Evolutionary conservation across 2,888 invertebrate genomes (phyloP), one percentile per base, ranked within the genome.

Genomic region (Lasioglossum malachurum): DNA sequence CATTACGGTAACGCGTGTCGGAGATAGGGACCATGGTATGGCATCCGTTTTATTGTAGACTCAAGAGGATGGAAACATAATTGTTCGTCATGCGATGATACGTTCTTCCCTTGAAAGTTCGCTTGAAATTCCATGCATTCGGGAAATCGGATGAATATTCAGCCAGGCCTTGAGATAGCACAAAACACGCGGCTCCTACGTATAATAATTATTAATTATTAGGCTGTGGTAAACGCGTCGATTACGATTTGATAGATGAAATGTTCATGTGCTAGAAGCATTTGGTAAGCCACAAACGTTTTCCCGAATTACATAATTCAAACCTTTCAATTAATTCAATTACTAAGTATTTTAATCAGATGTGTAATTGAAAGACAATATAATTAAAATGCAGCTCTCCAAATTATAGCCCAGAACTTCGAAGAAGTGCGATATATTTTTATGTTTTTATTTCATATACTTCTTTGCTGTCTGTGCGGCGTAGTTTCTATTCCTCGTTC

Each of bases 41-140:
- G 75, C 67, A 80, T 81, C 79, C 82, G 83, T 90, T 88, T 89
- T 88, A 88, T 90, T 81, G 84, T 78, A 69, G 35, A 82, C 78
- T 86, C 86, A 84, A 87, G 88, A 88, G 81, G 75, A 90, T 87
- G 84, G 87, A 80, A 69, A 84, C 91, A 80, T 90, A 90, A 90
- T 90, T 88, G 90, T 78, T 60, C 82, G 87, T 81, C 82, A 82
- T 83, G 89, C 88, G 90, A 89, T 84, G 81, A 83, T 87, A 79
- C 78, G 67, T 77, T 78, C 81, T 71, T 75, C 60, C 80, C 23
- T 35, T 76, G n/a, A 72, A 57, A 64, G 67, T 82, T 90, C 86
- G 77, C 87, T 87, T 79, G 84, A 89, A 90, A 89, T 89, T 89
- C 90, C 80, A 81, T 90, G 90, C 89, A 90, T 90, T 76, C 85